Conservation (phyloP, 2,888 invertebrate species). For the Apotomis capreana region DNA sequence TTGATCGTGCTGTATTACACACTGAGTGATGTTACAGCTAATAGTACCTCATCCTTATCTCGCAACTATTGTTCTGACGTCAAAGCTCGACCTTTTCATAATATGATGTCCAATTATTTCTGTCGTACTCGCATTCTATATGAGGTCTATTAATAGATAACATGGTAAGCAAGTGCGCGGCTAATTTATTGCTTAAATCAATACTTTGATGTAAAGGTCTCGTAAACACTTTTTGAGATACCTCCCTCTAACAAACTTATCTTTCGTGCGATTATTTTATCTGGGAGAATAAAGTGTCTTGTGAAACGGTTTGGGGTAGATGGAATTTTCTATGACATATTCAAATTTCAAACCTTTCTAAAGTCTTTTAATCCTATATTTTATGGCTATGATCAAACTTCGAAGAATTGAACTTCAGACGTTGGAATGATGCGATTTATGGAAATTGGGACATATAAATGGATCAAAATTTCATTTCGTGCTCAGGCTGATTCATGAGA, state of each 20-base stretch:
- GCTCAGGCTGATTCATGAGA: conserved; percentile 21
- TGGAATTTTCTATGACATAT: conserved; percentile 13
- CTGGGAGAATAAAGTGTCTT: conserved; percentile 10
- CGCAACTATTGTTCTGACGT: too few relatives aligned
- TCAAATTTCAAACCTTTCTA: conserved; percentile 20
- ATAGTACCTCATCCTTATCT: too few relatives aligned
- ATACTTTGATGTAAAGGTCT: not conserved
- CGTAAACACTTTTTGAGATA: not conserved
- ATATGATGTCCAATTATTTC: too few relatives aligned
- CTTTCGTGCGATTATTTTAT: conserved; percentile 16
- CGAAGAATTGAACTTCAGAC: conserved; percentile 20
- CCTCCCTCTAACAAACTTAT: not conserved
- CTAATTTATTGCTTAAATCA: not conserved
- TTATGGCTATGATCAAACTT: conserved; percentile 25
- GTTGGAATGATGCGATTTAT: conserved; percentile 19
- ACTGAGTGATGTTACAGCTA: too few relatives aligned
- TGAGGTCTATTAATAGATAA: too few relatives aligned
- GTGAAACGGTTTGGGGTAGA: conserved; percentile 1
- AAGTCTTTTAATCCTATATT: conserved; percentile 27
- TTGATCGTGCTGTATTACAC: too few relatives aligned
- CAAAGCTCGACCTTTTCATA: too few relatives aligned
- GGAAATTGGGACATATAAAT: conserved; percentile 25
- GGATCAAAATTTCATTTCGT: conserved; percentile 13
- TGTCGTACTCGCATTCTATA: too few relatives aligned
- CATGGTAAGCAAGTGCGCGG: not conserved